Evolutionary conservation across 2,113 vertebrate species (phyloP), one percentile per base, ranked within the genome.

Genomic region (Poeciliopsis occidentalis): DNA sequence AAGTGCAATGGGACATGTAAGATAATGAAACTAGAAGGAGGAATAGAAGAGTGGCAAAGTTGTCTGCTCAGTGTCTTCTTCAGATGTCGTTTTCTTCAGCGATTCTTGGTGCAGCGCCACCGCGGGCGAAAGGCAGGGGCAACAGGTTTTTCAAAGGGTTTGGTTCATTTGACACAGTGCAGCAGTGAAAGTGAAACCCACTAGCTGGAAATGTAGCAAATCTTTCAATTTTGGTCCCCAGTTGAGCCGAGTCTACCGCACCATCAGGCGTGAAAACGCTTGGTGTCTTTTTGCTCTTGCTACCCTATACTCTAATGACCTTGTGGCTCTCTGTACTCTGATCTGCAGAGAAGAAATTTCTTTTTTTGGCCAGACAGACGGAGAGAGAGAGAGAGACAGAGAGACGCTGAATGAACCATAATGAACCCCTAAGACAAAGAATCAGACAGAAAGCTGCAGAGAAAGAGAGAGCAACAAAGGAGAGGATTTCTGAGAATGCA

Each of bases 261-360:
- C 34, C 34, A 11, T 37, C 34, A 37, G 10, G 34, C 34, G 34
- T 37, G 34, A 37, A 37, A 37, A 37, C 34, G 10, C 83, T 85
- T 73, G 63, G 85, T 65, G 80, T 68, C 60, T 86, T 78, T 65
- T 73, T 19, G 64, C 74, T 73, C 78, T 24, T 29, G 12, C 86
- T 80, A 76, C 57, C 78, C 83, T 77, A 79, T 84, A 83, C 75
- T 86, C 87, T 81, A 85, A 90, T 88, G 90, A 91, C 92, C 89
- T 92, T 91, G 87, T 88, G 86, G 79, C 82, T 85, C 75, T 82
- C 87, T 80, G 68, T 60, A 80, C 81, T 87, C 83, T 85, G 87
- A 90, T 90, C 89, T 84, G 89, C 78, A 86, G 69, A 85, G 78
- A 83, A 84, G 85, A 67, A 41, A 77, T 85, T 82, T 74, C 57